A percentile compares a stretch with the other conserved stretches of the same genome.
These are phyloP conservation scores for Alitta virens DNA, from an alignment of 2,888 invertebrate species.

Conservation along the genomic window DNA sequence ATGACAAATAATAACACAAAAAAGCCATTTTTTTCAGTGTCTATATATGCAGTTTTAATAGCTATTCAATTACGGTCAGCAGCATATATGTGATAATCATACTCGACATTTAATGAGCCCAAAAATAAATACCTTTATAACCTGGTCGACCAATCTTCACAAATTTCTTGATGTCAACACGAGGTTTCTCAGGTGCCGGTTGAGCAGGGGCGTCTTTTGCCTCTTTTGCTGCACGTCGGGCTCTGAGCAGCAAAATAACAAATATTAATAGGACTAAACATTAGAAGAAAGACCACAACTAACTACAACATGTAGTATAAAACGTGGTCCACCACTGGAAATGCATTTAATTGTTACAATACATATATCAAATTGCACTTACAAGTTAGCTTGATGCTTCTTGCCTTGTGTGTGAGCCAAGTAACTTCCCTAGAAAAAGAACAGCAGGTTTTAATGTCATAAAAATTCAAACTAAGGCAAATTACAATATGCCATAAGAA, in stretches of 20 bases:
- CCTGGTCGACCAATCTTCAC: slow-evolving; percentile 99
- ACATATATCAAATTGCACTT: no score
- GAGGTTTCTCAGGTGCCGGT: slow-evolving; percentile 89
- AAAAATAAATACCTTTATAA: slow-evolving; percentile 67
- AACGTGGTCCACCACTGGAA: no score
- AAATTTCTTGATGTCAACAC: slow-evolving; percentile 97
- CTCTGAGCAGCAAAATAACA: no score
- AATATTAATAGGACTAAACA: no score
- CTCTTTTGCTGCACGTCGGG: slow-evolving; percentile 95
- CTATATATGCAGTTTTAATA: no score
- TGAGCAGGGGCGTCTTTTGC: slow-evolving; percentile 95
- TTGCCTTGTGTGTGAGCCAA: slow-evolving; percentile 98
- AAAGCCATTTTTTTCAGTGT: not conserved
- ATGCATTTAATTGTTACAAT: no score
- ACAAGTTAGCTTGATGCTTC: slow-evolving; percentile 97
- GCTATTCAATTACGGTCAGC: no score
- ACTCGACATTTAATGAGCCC: not conserved
- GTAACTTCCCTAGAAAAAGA: slow-evolving; percentile 77
- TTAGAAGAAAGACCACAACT: no score
- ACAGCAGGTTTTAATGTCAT: not conserved
- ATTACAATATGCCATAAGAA: no score
- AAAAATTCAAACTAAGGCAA: no score
- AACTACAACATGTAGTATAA: no score
- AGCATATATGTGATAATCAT: no score
- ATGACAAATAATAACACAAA: slow-evolving; percentile 12